These are phyloP conservation scores for Urocitellus parryii DNA, from an alignment of 2,113 vertebrate genomes.

Conservation along the genomic window DNA sequence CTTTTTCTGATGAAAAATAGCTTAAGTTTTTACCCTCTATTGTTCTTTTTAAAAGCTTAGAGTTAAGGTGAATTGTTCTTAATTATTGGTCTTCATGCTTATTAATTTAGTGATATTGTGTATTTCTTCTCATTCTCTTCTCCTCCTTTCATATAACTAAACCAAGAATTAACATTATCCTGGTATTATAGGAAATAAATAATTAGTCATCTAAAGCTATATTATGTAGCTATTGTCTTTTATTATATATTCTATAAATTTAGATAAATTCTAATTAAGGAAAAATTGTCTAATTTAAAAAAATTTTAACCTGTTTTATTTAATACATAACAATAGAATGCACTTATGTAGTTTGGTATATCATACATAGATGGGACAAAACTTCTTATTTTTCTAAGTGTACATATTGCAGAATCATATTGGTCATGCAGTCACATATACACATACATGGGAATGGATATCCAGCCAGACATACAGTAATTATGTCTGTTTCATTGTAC, in stretches of 20 bases:
- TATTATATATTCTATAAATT: neutral
- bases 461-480: no score
- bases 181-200: neutral
- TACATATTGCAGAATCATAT: no score
- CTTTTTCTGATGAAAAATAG: neutral
- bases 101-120: neutral
- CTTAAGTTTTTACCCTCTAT: neutral
- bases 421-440: no score
- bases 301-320: no score
- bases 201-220: neutral
- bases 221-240: neutral
- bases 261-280: constrained; percentile 24
- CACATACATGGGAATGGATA: no score
- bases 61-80: neutral
- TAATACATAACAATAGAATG: no score
- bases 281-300: neutral
- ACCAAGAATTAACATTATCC: neutral
- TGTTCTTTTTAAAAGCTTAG: constrained; percentile 8
- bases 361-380: no score
- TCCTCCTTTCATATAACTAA: neutral
- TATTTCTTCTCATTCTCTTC: neutral
- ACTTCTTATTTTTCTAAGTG: no score
- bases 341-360: no score
- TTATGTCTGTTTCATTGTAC: no score
- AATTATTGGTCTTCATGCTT: neutral